Evolutionary conservation across 1,140 invertebrate genomes (phyloP), one percentile per base, ranked within the genome.

Genomic region (Copidosoma floridanum): DNA sequence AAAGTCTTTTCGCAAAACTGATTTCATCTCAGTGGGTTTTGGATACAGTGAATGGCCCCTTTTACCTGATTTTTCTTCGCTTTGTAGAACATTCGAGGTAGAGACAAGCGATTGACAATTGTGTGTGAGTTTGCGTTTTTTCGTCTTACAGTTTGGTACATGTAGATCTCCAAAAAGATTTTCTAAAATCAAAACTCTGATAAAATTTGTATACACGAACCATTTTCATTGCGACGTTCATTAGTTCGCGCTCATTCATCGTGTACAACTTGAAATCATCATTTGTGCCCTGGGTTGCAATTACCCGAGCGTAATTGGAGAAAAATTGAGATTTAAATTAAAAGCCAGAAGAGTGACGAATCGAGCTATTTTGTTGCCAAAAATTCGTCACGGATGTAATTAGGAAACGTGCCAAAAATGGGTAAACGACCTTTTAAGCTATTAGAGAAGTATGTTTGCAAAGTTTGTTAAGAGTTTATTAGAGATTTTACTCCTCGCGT

Each of bases 11-110:
- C 18, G 23, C 37, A 16, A 53, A 51, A 44, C 40, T 53, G 21
- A 44, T n/a, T 44, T 27, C 26, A 37, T 16, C 7, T 51, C 38
- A 52, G 40, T 60, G 18, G n/a, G 41, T 59, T 21, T 60, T 18
- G 6, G 38, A n/a, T n/a, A n/a, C 52, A 57, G 60, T 62, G 60
- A 62, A 62, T 62, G 60, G 60, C 47, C 53, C 60, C 53, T 62
- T 62, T n/a, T n/a, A n/a, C n/a, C n/a, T n/a, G n/a, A n/a, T n/a
- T n/a, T n/a, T n/a, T n/a, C n/a, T n/a, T n/a, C n/a, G n/a, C n/a
- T n/a, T n/a, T n/a, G n/a, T n/a, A n/a, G n/a, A n/a, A n/a, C n/a
- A n/a, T n/a, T n/a, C n/a, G n/a, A n/a, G n/a, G n/a, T n/a, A n/a
- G n/a, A n/a, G n/a, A n/a, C n/a, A n/a, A n/a, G n/a, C n/a, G n/a